Percentiles rank a stretch among this genome's conserved stretches.
Evolutionary conservation across 1,140 invertebrate species (phyloP).

Genomic region (Eulimnadia texana): DNA sequence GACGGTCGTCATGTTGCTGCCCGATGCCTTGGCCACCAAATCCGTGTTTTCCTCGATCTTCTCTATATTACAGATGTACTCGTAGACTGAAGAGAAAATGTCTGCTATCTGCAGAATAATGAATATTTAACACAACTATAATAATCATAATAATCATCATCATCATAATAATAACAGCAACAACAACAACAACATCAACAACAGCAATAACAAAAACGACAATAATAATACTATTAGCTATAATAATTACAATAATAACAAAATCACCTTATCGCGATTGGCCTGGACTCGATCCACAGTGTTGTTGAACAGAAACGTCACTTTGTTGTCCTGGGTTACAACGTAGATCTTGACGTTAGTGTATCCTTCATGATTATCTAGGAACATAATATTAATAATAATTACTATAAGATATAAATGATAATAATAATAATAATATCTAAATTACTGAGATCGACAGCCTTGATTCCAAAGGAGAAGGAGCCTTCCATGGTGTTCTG

Average conservation of each 20-base stretch:
- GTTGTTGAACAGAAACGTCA: conserved; percentile 2
- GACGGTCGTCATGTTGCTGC: not conserved
- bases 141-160: not conserved
- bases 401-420: too few species aligned
- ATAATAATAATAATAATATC: not conserved
- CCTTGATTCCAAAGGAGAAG: not conserved
- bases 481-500: not conserved
- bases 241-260: too few species aligned
- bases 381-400: not conserved
- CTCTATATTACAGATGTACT: conserved; percentile 4
- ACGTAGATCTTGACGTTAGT: conserved; percentile 2
- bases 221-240: too few species aligned
- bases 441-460: not conserved
- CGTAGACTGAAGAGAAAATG: conserved; percentile 1
- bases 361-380: not conserved
- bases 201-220: too few species aligned
- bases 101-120: not conserved
- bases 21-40: not conserved
- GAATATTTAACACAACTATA: not conserved
- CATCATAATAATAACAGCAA: too few species aligned
- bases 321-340: conserved; percentile 2
- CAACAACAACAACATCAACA: too few species aligned
- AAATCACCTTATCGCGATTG: not conserved
- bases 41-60: not conserved
- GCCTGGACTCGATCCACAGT: not conserved